Conservation (phyloP, 1,140 invertebrate genomes). For the Manduca sexta region DNA sequence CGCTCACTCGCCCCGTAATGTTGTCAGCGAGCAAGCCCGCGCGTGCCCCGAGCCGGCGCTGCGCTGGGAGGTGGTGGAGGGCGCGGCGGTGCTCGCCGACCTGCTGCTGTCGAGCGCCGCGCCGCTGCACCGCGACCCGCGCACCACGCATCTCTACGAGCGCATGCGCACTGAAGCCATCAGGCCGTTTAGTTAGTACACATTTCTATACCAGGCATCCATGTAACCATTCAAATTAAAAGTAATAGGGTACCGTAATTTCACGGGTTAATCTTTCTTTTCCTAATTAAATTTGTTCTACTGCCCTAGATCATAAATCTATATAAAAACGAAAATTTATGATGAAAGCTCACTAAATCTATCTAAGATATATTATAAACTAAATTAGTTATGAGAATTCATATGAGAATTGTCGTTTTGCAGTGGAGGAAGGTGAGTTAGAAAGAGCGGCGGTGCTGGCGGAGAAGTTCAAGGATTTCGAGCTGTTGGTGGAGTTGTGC, state of each 20-base stretch:
- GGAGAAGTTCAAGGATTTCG: slow-evolving; percentile 93
- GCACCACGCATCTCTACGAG: not conserved
- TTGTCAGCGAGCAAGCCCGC: slow-evolving; percentile 23
- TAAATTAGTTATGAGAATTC: no score
- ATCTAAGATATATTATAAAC: no score
- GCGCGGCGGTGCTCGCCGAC: slow-evolving; percentile 34
- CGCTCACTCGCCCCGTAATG: no score
- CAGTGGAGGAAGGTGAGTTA: slow-evolving; percentile 84
- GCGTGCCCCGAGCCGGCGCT: slow-evolving; percentile 24
- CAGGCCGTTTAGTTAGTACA: slow-evolving; percentile 32
- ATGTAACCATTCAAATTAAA: no score
- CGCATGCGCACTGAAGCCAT: slow-evolving; percentile 28
- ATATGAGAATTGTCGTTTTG: slow-evolving; percentile 21
- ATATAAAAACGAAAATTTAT: no score
- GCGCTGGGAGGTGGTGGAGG: slow-evolving; percentile 29
- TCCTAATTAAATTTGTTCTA: no score
- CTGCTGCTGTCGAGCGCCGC: slow-evolving; percentile 33
- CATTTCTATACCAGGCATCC: no score
- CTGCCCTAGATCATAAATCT: no score
- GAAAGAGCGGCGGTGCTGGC: slow-evolving; percentile 88
- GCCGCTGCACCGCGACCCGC: slow-evolving; percentile 9
- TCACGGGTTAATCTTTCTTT: no score
- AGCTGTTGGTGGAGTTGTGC: slow-evolving; percentile 86
- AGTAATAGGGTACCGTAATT: no score
- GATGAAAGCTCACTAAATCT: no score